Evolutionary conservation across 2,888 invertebrate genomes (phyloP), one percentile per base, ranked within the genome.

Genomic region (Nasonia oneida): DNA sequence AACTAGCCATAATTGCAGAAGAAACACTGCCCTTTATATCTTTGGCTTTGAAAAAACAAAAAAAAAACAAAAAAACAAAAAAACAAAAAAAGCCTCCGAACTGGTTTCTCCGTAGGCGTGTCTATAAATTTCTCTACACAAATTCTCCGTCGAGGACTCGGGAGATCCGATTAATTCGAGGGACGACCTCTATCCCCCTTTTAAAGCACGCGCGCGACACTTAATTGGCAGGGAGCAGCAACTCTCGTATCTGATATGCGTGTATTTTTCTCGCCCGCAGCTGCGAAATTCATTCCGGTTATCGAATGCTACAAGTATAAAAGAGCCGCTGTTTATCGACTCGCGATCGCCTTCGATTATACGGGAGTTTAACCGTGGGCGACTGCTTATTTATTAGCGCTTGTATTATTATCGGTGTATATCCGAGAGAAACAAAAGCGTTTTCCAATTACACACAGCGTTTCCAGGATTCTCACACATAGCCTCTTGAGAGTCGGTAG

Each of bases 1-100:
- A 77, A 61, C 61, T 61, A 77, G 37, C 18, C 80, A 75, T 70
- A 84, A 84, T 84, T 80, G 75, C 12, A 5, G 18, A 23, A 33
- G 39, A n/a, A 71, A 39, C 33, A 0, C 33, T 47, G n/a, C 57
- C n/a, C 57, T 57, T 29, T 29, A 1, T n/a, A 57, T n/a, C 57
- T 57, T 18, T 18, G 10, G 18, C 0, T 10, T 8, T 10, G 53
- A 6, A 53, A 0, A 53, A 5, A 5, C 6, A 67, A 3, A 53
- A 5, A 1, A n/a, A 0, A 53, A 5, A 5, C 6, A 67, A 3
- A 53, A 5, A 1, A n/a, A 67, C 0, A 53, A 5, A 5, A n/a
- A 67, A 3, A 53, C 0, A 1, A n/a, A 67, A 67, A 67, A 67
- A 67, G 33, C 1, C 29, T 12, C 23, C 67, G 29, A 67, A 67